Evolutionary conservation across 2,797 vertebrate genomes (phyloP).

Genomic region (Phaenicophaeus curvirostris): DNA sequence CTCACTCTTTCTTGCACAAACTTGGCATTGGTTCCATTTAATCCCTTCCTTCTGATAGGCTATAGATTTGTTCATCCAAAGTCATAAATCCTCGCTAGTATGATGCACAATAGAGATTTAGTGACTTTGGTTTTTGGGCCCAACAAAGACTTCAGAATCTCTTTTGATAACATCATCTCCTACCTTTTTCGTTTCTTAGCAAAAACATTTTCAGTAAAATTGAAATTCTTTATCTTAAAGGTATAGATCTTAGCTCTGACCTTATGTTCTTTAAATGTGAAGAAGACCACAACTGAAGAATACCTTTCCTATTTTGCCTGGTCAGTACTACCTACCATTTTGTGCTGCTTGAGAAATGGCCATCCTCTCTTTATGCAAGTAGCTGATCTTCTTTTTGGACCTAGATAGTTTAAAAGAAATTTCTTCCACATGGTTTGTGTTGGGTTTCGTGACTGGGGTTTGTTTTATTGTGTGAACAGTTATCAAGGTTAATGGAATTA

Average conservation of each 20-base stretch:
- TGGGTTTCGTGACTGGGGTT: too few species aligned
- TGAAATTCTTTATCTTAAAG: constrained; percentile 53
- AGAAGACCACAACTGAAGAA: not conserved
- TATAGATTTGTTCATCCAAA: constrained; percentile 3
- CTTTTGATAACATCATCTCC: constrained; percentile 35
- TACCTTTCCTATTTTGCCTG: not conserved
- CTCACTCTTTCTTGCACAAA: not conserved
- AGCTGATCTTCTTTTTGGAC: not conserved
- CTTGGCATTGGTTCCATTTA: not conserved
- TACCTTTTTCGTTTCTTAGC: constrained; percentile 48
- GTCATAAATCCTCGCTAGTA: constrained; percentile 39
- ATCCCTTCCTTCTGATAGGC: constrained; percentile 13
- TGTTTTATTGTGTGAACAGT: not conserved
- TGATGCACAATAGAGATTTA: constrained; percentile 26
- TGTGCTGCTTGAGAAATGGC: not conserved
- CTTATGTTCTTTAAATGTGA: constrained; percentile 34
- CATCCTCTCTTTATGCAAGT: not conserved
- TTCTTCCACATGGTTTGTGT: not conserved
- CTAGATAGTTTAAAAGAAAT: not conserved
- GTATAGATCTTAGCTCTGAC: constrained; percentile 7
- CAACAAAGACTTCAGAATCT: constrained; percentile 15
- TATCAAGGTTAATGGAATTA: not conserved
- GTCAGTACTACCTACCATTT: not conserved
- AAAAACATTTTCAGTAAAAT: constrained; percentile 48
- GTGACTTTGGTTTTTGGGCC: not conserved